A percentile compares a stretch with the other conserved stretches of the same genome.
Conservation (phyloP, 1,140 invertebrate genomes). For the Pteromalus puparum region DNA sequence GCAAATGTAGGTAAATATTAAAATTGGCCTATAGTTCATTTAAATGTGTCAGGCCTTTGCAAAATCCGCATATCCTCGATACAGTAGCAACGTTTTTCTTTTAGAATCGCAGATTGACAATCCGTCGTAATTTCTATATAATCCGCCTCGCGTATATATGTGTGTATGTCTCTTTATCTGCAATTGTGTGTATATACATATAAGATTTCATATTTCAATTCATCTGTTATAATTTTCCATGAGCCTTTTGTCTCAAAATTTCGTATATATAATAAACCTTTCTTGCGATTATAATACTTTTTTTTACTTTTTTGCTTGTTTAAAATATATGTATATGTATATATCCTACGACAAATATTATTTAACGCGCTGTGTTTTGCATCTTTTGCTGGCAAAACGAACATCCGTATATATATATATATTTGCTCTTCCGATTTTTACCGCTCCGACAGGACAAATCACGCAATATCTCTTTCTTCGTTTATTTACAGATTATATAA, state of each 20-base stretch:
- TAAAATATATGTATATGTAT: slow-evolving; percentile 62
- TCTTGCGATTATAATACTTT: slow-evolving; percentile 16
- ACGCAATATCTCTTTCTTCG: slow-evolving; percentile 39
- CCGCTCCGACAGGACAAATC: neutral
- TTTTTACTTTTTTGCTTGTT: slow-evolving; percentile 54
- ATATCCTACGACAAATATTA: slow-evolving; percentile 64
- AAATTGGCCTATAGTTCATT: slow-evolving; percentile 47
- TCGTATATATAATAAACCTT: slow-evolving; percentile 22
- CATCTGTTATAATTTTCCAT: neutral
- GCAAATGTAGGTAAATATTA: slow-evolving; percentile 54
- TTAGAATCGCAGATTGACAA: slow-evolving; percentile 31
- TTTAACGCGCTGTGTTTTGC: slow-evolving; percentile 55
- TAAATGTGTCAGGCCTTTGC: slow-evolving; percentile 53
- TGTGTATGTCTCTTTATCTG: neutral
- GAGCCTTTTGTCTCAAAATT: neutral
- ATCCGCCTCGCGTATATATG: neutral
- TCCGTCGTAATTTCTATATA: slow-evolving; percentile 26
- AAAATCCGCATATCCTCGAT: slow-evolving; percentile 44
- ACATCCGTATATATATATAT: neutral
- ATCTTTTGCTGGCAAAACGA: slow-evolving; percentile 20
- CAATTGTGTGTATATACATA: slow-evolving; percentile 23
- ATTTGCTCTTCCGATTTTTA: slow-evolving; percentile 42
- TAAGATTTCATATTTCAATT: neutral
- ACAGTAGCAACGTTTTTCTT: slow-evolving; percentile 26
- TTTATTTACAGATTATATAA: slow-evolving; percentile 60